phyloP scores from a whole-genome alignment of 1,140 invertebrate species.

The Cydia pomonella region DNA sequence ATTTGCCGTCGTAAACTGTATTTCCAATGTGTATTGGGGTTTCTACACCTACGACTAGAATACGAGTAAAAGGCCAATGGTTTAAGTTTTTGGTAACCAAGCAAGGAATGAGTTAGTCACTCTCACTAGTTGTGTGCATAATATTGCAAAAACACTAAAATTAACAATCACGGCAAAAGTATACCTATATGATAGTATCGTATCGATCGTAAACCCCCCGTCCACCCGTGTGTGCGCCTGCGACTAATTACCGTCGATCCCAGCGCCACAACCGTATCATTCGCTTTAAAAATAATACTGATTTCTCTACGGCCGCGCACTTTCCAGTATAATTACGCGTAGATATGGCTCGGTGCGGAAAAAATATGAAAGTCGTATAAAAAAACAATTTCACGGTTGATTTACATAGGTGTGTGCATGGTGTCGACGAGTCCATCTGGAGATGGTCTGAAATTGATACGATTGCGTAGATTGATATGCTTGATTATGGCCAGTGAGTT shows the following conservation, averaged over 20 bases:
- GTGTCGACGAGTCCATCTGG: neutral
- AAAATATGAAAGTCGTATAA: slow-evolving; percentile 30
- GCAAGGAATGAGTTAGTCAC: too few relatives aligned
- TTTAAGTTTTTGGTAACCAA: too few relatives aligned
- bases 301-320: slow-evolving; percentile 28
- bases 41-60: too few relatives aligned
- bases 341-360: slow-evolving; percentile 16
- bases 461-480: neutral
- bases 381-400: slow-evolving; percentile 30
- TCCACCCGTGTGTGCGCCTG: slow-evolving; percentile 1
- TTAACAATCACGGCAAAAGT: neutral
- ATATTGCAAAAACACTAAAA: neutral
- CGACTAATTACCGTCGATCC: slow-evolving; percentile 15
- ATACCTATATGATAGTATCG: neutral
- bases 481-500: neutral
- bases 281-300: slow-evolving; percentile 32
- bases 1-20: neutral
- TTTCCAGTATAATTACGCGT: slow-evolving; percentile 28
- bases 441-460: neutral
- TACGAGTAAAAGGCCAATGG: too few relatives aligned
- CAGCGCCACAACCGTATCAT: slow-evolving; percentile 27
- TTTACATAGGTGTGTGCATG: slow-evolving; percentile 12
- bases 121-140: too few relatives aligned
- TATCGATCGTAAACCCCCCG: neutral
- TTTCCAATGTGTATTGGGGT: neutral